A percentile compares a stretch with the other conserved stretches of the same genome.
Conservation (phyloP, 2,797 vertebrate genomes). For the Phrynocephalus vlangalii region DNA sequence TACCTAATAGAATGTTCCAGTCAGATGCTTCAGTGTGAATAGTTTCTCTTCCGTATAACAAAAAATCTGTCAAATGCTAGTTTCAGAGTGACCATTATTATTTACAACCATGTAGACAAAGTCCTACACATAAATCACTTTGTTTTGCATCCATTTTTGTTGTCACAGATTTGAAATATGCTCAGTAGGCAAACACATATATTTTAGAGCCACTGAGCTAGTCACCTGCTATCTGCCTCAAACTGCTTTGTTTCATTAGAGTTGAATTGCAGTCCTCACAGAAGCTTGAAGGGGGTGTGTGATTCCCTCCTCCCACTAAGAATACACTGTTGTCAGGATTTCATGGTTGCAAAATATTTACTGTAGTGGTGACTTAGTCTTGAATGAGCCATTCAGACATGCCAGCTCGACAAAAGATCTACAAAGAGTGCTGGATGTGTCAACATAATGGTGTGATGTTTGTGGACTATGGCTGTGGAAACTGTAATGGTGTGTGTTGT, state of each 20-base stretch:
- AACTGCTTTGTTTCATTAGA: background rate
- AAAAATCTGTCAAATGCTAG: background rate
- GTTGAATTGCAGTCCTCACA: background rate
- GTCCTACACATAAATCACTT: background rate
- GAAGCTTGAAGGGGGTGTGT: background rate
- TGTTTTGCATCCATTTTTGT: slow-evolving; percentile 2
- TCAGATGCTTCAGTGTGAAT: slow-evolving; percentile 13
- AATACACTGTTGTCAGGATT: background rate
- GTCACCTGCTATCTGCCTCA: background rate
- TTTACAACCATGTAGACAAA: slow-evolving; percentile 15
- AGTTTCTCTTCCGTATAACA: slow-evolving; percentile 23
- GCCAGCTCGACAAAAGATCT: background rate
- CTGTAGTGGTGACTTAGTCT: background rate
- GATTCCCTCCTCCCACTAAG: background rate
- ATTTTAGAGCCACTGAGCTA: too few species aligned
- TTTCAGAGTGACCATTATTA: background rate
- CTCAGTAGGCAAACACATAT: too few species aligned
- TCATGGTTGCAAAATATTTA: background rate
- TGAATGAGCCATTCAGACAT: background rate
- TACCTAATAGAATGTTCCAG: background rate
- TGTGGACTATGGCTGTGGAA: background rate
- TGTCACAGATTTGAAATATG: background rate
- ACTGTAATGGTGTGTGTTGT: background rate
- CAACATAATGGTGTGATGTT: background rate
- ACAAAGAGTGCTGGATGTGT: background rate